Base-by-base conservation (phyloP, 2,888 invertebrate genomes). In the Diloba caeruleocephala region DNA sequence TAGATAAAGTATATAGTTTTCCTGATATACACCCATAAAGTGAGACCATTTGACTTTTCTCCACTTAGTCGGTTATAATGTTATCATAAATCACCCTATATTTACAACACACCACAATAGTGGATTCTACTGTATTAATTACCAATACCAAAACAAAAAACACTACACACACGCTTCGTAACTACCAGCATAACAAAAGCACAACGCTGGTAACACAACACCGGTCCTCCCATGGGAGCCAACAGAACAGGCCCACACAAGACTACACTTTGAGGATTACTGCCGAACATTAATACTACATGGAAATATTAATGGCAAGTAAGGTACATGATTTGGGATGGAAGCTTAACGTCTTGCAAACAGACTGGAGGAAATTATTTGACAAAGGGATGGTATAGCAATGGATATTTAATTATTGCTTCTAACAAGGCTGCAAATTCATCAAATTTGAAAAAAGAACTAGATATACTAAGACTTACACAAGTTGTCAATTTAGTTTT, bases 171-270 rank as follows among this genome's bases (percentile, higher is more conserved):
- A 21, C 12, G 23, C 33, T 59, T 41, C 44, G 29, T 39, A 51
- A 52, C 59, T 61, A 53, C 63, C 72, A 71, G 63, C 62, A 66
- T 62, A 62, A 51, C 67, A 53, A 55, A 21, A 65, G 78, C 74
- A 64, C 75, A 79, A 74, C 65, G 76, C n/a, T n/a, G n/a, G n/a
- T 77, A 57, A 53, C 50, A 48, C 49, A 70, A 66, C 71, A 54
- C 53, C 51, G 50, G 41, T 9, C 6, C 3, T 45, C 70, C 55
- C 74, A 25, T 12, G 61, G 74, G 70, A 44, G 53, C 32, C 48
- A 53, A 46, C 69, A 49, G 56, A 56, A 42, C 44, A 41, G 57
- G 33, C 73, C 69, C 69, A 55, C 71, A 56, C 70, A 63, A 39
- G 43, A 50, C 38, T 52, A 6, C 68, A 50, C 70, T 68, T 57